Conservation (phyloP, 2,113 vertebrate genomes). For the Lipotes vexillifer region DNA sequence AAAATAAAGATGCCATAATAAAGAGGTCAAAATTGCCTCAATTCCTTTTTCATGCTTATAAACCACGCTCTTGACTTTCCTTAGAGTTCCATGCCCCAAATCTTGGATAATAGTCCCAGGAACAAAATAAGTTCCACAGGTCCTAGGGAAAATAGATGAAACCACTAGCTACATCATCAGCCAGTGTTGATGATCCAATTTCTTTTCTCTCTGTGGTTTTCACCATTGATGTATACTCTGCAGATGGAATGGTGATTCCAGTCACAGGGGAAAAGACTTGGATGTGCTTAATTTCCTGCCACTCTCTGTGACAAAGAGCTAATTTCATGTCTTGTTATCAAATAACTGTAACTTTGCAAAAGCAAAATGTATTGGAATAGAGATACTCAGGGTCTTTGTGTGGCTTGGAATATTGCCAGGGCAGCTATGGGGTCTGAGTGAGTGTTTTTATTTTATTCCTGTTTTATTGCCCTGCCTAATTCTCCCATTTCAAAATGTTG, state of each 20-base stretch:
- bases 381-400: slow-evolving; percentile 55
- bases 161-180: neutral
- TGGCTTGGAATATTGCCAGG: slow-evolving; percentile 68
- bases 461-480: slow-evolving; percentile 67
- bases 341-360: slow-evolving; percentile 67
- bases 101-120: neutral
- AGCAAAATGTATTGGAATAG: slow-evolving; percentile 36
- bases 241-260: neutral
- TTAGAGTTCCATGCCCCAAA: neutral
- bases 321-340: slow-evolving; percentile 59
- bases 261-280: slow-evolving; percentile 61
- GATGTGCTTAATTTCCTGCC: slow-evolving; percentile 75
- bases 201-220: neutral
- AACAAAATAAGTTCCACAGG: neutral
- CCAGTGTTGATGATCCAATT: neutral
- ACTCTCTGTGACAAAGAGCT: slow-evolving; percentile 52
- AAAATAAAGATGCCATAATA: neutral
- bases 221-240: neutral
- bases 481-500: slow-evolving; percentile 76
- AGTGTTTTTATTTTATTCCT: slow-evolving; percentile 73
- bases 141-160: neutral
- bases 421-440: slow-evolving; percentile 53
- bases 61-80: neutral
- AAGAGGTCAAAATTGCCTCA: neutral
- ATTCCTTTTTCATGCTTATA: neutral